These are phyloP conservation scores for Phenganax stokvisi DNA, from an alignment of 92 coral and sea anemone species.

Conservation along the genomic window DNA sequence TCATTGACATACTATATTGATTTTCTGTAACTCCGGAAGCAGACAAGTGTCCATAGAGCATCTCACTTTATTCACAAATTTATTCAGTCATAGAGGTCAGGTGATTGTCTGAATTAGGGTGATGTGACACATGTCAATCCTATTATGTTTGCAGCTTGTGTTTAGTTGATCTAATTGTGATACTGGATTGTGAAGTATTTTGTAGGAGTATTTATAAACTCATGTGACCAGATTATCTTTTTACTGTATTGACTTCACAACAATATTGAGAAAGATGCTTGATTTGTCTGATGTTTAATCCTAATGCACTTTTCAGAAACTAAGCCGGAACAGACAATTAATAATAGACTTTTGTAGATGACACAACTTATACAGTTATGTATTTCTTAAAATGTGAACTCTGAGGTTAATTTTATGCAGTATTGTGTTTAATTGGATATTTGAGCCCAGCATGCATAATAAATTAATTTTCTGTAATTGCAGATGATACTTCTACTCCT, in stretches of 20 bases:
- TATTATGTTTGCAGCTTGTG: neutral
- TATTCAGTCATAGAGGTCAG: constrained; percentile 5
- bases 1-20: neutral
- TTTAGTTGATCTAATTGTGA: neutral
- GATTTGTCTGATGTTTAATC: neutral
- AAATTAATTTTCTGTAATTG: neutral
- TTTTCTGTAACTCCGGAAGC: constrained; percentile 14
- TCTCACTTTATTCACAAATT: neutral
- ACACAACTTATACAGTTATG: neutral
- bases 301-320: neutral
- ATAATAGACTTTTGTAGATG: neutral
- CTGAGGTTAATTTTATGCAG: neutral
- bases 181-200: neutral
- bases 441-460: neutral
- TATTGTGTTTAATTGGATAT: constrained; percentile 1
- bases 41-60: constrained; percentile 9
- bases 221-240: neutral
- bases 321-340: neutral
- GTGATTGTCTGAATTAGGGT: neutral
- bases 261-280: neutral
- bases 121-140: neutral
- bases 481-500: constrained; percentile 24
- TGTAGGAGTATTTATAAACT: neutral
- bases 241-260: neutral
- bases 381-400: neutral